These are phyloP conservation scores for Lypha dubia DNA, from an alignment of 2,888 invertebrate species.

Conservation along the genomic window DNA sequence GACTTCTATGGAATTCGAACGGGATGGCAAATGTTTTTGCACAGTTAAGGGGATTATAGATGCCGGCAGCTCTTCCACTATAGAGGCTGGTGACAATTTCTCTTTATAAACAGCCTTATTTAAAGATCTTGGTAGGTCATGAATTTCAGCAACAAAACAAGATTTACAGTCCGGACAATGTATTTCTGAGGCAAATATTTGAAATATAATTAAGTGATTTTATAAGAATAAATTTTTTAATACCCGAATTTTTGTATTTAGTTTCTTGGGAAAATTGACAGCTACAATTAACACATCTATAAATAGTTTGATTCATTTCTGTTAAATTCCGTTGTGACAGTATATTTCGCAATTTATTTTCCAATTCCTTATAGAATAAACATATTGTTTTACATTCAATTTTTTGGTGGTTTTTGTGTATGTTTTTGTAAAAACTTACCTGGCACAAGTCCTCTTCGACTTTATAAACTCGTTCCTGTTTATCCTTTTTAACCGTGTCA, in stretches of 20 bases:
- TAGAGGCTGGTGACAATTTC: constrained; percentile 78
- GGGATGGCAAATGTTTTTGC: constrained; percentile 1
- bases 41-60: constrained; percentile 67
- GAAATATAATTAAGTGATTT: background rate
- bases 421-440: constrained; percentile 79
- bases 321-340: constrained; percentile 84
- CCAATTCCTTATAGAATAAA: constrained; percentile 82
- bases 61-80: constrained; percentile 76
- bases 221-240: background rate
- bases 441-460: constrained; percentile 85
- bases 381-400: background rate
- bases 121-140: constrained; percentile 76
- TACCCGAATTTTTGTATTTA: constrained; percentile 77
- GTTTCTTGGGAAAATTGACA: constrained; percentile 85
- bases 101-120: constrained; percentile 71
- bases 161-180: constrained; percentile 86
- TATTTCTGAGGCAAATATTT: constrained; percentile 75
- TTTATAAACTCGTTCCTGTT: constrained; percentile 85
- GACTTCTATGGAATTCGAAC: constrained; percentile 33
- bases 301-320: constrained; percentile 84
- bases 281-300: constrained; percentile 87
- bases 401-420: background rate
- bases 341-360: constrained; percentile 83
- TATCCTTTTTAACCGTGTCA: constrained; percentile 86
- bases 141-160: constrained; percentile 84